A percentile compares a stretch with the other conserved stretches of the same genome.
These are phyloP conservation scores for Caenorhabditis sp. DNA, from an alignment of 2,888 invertebrate genomes.

Conservation along the genomic window DNA sequence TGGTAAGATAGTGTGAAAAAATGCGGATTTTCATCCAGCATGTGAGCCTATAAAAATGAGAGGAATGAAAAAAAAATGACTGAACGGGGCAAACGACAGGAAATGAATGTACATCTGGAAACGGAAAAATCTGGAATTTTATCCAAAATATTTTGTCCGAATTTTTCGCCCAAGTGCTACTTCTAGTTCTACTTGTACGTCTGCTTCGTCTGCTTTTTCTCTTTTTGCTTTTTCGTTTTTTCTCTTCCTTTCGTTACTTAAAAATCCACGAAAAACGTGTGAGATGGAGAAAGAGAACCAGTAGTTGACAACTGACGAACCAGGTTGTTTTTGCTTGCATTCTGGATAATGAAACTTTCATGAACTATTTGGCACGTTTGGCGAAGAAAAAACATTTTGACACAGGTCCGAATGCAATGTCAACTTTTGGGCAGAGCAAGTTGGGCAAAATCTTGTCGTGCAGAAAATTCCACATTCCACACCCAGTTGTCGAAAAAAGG, in stretches of 20 bases:
- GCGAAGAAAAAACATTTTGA: constrained; percentile 27
- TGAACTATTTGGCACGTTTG: constrained; percentile 58
- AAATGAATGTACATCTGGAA: constrained; percentile 8
- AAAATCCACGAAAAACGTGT: constrained; percentile 15
- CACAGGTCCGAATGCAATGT: constrained; percentile 28
- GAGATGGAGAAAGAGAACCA: constrained; percentile 6
- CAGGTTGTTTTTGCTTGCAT: constrained; percentile 58
- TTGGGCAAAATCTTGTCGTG: constrained; percentile 48
- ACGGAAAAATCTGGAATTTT: constrained; percentile 8
- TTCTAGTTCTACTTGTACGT: constrained; percentile 43
- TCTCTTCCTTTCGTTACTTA: not conserved
- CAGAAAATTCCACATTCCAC: constrained; percentile 48
- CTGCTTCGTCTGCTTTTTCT: constrained; percentile 23
- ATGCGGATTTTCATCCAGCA: not conserved
- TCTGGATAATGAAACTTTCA: constrained; percentile 62
- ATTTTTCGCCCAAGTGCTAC: constrained; percentile 51
- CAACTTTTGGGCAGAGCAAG: constrained; percentile 29
- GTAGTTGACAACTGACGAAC: constrained; percentile 28
- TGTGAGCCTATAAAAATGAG: not conserved
- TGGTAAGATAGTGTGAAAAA: not conserved
- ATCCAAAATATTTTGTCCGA: constrained; percentile 29
- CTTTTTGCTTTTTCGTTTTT: constrained; percentile 4
- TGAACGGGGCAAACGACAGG: not conserved
- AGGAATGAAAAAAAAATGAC: not conserved
- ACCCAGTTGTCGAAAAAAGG: constrained; percentile 28